Percentiles rank a stretch among this genome's conserved stretches.
phyloP scores from a whole-genome alignment of 1,140 invertebrate genomes.

The Nephotettix cincticeps region DNA sequence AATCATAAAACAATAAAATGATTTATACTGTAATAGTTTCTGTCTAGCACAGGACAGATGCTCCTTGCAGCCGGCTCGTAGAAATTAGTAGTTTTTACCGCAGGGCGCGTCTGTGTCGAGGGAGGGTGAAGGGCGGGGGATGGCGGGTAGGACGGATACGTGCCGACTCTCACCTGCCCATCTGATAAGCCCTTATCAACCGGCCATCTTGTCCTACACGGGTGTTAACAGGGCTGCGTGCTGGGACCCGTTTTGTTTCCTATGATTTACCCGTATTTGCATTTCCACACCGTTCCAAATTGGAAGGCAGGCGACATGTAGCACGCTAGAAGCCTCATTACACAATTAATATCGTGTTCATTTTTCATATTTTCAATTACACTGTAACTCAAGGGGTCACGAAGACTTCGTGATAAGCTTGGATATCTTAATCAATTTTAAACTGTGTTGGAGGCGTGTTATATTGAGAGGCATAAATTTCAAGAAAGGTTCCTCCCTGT shows the following conservation, averaged over 20 bases:
- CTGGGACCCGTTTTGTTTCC: neutral
- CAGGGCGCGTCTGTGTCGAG: too few species aligned
- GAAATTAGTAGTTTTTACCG: too few species aligned
- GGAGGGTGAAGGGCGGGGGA: too few species aligned
- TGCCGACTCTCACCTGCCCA: conserved; percentile 2
- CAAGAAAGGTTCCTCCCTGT: too few species aligned
- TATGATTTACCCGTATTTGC: conserved; percentile 17
- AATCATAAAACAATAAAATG: too few species aligned
- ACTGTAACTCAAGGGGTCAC: neutral
- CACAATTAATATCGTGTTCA: neutral
- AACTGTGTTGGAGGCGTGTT: neutral
- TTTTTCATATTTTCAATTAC: conserved; percentile 8
- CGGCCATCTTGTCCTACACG: conserved; percentile 12
- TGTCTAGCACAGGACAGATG: too few species aligned
- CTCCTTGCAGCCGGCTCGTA: too few species aligned
- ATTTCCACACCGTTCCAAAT: neutral
- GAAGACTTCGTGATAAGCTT: neutral
- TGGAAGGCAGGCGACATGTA: neutral
- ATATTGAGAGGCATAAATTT: too few species aligned
- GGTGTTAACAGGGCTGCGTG: conserved; percentile 18
- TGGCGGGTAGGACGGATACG: neutral
- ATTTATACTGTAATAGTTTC: too few species aligned
- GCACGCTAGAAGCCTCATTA: neutral
- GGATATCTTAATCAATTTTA: neutral
- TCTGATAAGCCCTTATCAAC: neutral